phyloP scores from a whole-genome alignment of 2,797 vertebrate species.

The Ctenopoma multispine region DNA sequence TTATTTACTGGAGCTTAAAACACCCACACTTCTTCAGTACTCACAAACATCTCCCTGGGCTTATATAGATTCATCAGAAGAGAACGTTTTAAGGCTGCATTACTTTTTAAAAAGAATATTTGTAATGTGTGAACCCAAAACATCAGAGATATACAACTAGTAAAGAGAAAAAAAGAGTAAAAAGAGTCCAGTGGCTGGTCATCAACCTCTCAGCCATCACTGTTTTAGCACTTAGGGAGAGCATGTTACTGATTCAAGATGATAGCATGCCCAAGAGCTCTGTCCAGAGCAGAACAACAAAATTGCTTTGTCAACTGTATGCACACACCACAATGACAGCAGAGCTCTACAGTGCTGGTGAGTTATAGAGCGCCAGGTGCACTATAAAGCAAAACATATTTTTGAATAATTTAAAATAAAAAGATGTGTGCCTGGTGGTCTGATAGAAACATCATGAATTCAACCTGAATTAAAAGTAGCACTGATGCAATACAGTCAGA shows the following conservation, averaged over 20 bases:
- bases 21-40: not conserved
- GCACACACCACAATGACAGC: constrained; percentile 58
- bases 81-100: not conserved
- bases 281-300: constrained; percentile 51
- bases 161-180: no score
- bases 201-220: constrained; percentile 47
- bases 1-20: not conserved
- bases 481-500: constrained; percentile 12
- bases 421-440: not conserved
- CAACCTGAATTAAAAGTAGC: constrained; percentile 23
- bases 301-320: constrained; percentile 70
- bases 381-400: constrained; percentile 4
- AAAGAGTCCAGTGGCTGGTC: no score
- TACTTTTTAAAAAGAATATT: constrained; percentile 17
- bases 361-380: constrained; percentile 52
- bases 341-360: constrained; percentile 14
- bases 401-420: constrained; percentile 16
- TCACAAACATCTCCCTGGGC: not conserved
- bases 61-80: constrained; percentile 8
- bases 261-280: constrained; percentile 66
- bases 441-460: constrained; percentile 21
- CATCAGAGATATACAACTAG: constrained; percentile 23
- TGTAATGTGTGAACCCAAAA: not conserved
- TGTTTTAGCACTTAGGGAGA: constrained; percentile 54
- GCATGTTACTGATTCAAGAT: constrained; percentile 62